phyloP scores from a whole-genome alignment of 2,888 invertebrate genomes.

The Diloba caeruleocephala region DNA sequence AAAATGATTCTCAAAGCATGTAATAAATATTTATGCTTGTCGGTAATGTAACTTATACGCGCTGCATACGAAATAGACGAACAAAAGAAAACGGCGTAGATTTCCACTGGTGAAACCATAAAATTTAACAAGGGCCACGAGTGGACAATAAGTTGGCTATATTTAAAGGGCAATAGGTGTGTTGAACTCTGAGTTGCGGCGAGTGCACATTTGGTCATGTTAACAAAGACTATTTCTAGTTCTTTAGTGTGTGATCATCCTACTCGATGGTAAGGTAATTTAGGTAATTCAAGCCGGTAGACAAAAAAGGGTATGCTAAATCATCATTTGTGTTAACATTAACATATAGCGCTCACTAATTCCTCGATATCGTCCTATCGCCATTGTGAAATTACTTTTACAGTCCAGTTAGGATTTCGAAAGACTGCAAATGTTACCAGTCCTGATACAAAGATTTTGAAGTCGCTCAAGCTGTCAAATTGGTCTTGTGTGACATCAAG shows the following conservation, averaged over 20 bases:
- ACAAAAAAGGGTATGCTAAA: too few species aligned
- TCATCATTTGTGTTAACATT: too few species aligned
- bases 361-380: too few species aligned
- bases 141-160: slow-evolving; percentile 11
- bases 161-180: slow-evolving; percentile 29
- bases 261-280: too few species aligned
- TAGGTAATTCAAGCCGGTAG: too few species aligned
- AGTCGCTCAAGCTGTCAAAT: too few species aligned
- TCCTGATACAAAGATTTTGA: too few species aligned
- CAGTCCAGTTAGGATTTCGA: too few species aligned
- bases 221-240: not conserved
- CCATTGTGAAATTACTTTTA: too few species aligned
- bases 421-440: too few species aligned
- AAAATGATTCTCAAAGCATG: slow-evolving; percentile 16
- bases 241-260: not conserved
- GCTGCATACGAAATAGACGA: slow-evolving; percentile 33
- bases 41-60: not conserved
- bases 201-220: not conserved
- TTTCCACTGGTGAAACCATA: slow-evolving; percentile 36
- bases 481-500: too few species aligned
- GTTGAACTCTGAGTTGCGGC: slow-evolving; percentile 32
- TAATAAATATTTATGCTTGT: slow-evolving; percentile 45
- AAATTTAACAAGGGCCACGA: slow-evolving; percentile 44
- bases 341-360: too few species aligned
- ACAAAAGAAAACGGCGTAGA: slow-evolving; percentile 39